Evolutionary conservation across 2,797 vertebrate genomes (phyloP).

Genomic region (Semaprochilodus insignis): DNA sequence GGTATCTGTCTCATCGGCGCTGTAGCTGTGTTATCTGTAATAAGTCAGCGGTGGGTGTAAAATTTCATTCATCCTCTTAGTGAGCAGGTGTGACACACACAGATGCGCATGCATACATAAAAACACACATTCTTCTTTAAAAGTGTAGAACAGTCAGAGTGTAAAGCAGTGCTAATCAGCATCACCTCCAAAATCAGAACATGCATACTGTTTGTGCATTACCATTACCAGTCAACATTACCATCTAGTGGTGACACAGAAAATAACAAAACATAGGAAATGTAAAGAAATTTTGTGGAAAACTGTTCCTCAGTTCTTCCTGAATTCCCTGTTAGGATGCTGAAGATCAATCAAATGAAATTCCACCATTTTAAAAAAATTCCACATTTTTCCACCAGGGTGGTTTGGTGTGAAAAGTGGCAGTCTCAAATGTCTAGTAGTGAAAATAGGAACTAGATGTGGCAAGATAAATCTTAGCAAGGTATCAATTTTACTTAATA

Average conservation of each 20-base stretch:
- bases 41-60: background rate
- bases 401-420: too few relatives aligned
- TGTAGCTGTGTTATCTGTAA: slow-evolving; percentile 1
- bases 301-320: background rate
- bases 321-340: background rate
- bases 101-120: background rate
- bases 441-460: too few relatives aligned
- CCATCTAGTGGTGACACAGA: slow-evolving; percentile 46
- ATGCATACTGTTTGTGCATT: background rate
- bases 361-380: too few relatives aligned
- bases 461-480: too few relatives aligned
- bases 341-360: background rate
- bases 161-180: slow-evolving; percentile 32
- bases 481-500: too few relatives aligned
- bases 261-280: background rate
- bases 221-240: slow-evolving; percentile 28
- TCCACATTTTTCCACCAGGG: too few relatives aligned
- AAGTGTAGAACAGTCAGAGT: background rate
- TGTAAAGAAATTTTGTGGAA: background rate
- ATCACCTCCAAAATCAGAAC: background rate
- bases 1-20: background rate
- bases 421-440: too few relatives aligned
- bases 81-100: background rate
- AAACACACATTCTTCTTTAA: background rate
- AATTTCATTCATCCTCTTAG: background rate